phyloP scores from a whole-genome alignment of 2,113 vertebrate species.

The Microcebus tavaratra region DNA sequence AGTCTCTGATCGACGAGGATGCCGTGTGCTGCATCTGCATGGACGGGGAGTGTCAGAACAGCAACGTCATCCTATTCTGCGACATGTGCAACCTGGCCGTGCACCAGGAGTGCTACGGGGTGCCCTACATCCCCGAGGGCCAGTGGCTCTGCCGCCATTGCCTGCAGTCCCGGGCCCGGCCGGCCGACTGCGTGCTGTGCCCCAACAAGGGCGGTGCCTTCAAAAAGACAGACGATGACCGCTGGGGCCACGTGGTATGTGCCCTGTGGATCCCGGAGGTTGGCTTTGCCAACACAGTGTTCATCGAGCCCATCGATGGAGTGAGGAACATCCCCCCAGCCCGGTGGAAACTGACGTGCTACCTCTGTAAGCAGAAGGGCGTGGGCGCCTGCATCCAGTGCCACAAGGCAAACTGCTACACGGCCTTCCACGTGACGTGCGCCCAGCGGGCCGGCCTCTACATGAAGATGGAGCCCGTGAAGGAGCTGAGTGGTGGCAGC shows the following conservation, averaged over 20 bases:
- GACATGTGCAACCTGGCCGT: slow-evolving; percentile 97
- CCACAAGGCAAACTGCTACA: slow-evolving; percentile 99
- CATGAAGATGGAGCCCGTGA: slow-evolving; percentile 98
- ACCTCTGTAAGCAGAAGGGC: slow-evolving; percentile 98
- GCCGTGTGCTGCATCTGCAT: slow-evolving; percentile 97
- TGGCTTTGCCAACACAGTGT: slow-evolving; percentile 97
- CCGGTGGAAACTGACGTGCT: slow-evolving; percentile 98
- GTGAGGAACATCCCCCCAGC: slow-evolving; percentile 96
- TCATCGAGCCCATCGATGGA: slow-evolving; percentile 98
- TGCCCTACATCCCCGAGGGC: slow-evolving; percentile 98
- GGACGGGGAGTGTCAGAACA: slow-evolving; percentile 96
- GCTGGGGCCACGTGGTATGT: slow-evolving; percentile 98
- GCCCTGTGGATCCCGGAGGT: slow-evolving; percentile 99
- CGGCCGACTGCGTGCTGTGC: slow-evolving; percentile 95
- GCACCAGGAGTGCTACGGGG: slow-evolving; percentile 99
- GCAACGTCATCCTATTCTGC: slow-evolving; percentile 98
- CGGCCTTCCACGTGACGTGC: slow-evolving; percentile 98
- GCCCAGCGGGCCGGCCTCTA: slow-evolving; percentile 96
- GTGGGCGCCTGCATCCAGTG: slow-evolving; percentile 99
- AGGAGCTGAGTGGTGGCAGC: slow-evolving; percentile 86
- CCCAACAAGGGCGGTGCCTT: slow-evolving; percentile 97
- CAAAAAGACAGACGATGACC: slow-evolving; percentile 97
- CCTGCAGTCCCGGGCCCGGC: slow-evolving; percentile 91
- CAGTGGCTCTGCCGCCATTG: slow-evolving; percentile 98
- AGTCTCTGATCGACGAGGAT: slow-evolving; percentile 93